Conservation (phyloP, 64 coral and sea anemone species). For the Trachythela sp. region DNA sequence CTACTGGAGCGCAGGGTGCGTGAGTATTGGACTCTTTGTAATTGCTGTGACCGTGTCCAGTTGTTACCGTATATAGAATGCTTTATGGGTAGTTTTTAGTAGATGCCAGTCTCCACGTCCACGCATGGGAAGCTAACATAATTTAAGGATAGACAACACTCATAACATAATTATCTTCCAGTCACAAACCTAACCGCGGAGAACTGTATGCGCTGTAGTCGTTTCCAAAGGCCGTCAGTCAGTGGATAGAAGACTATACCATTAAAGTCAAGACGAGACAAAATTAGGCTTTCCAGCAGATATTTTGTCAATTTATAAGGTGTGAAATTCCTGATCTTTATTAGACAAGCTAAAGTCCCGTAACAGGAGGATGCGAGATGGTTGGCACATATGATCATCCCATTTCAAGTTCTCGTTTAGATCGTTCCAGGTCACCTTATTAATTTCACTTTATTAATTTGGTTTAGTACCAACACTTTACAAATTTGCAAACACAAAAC, state of each 20-base stretch:
- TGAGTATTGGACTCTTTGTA: constrained; percentile 3
- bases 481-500: too few relatives aligned
- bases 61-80: constrained; percentile 3
- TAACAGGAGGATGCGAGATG: constrained; percentile 28
- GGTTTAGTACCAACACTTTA: too few relatives aligned
- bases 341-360: too few relatives aligned
- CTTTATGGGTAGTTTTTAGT: constrained; percentile 23
- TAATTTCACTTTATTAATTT: too few relatives aligned
- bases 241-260: constrained; percentile 37
- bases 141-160: constrained; percentile 17
- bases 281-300: constrained; percentile 9
- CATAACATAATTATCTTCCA: constrained; percentile 44
- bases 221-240: constrained; percentile 19
- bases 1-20: neutral
- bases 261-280: constrained; percentile 41
- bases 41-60: neutral
- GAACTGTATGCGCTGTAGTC: too few relatives aligned
- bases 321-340: constrained; percentile 34
- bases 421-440: too few relatives aligned
- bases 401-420: constrained; percentile 13
- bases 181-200: constrained; percentile 47
- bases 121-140: constrained; percentile 40
- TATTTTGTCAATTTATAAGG: constrained; percentile 39
- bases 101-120: constrained; percentile 12
- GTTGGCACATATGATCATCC: constrained; percentile 45